Base-by-base conservation (phyloP, 2,797 vertebrate genomes). In the Lophius americanus region DNA sequence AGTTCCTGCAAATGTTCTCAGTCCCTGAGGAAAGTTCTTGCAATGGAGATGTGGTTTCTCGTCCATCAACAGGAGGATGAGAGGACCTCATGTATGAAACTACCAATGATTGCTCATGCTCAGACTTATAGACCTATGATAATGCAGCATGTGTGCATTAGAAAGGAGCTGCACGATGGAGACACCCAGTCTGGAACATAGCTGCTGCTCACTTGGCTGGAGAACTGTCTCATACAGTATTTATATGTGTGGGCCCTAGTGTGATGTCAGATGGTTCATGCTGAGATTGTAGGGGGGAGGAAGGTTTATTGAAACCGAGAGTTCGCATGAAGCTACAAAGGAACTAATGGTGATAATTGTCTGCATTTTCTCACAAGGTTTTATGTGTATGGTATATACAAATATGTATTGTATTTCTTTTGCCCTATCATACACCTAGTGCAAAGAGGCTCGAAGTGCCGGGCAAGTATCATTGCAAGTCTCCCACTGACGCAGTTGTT, bases 191-290 rank as follows among this genome's bases (percentile, higher is more conserved):
- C 84, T 88, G 81, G 75, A 73, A 63, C 64, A 72, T 76, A 68
- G 81, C 86, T 85, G 85, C 82, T 89, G 84, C 87, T 88, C 85
- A 85, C 48, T 89, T 88, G 84, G 80, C 81, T 60, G 59, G 44
- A 79, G 60, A 48, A 56, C 48, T 5, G 52, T 71, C 32, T 85
- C 75, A 68, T 83, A 48, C 82, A 77, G 75, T 78, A 75, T 79
- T 81, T 69, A 77, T 75, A 49, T 60, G 78, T 78, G 86, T 78
- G 81, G 84, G 81, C 75, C 43, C 37, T 55, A 73, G 81, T 80
- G 81, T 80, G 81, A 82, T 78, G 68, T 85, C 81, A 75, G 71
- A 84, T 88, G 76, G 70, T 73, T 55, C 61, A 65, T n/a, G 9
- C 59, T 3, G 57, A 39, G 46, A 64, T 65, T 7, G 13, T 37